These are phyloP conservation scores for Ctenopoma multispine DNA, from an alignment of 2,797 vertebrate genomes.

Conservation along the genomic window DNA sequence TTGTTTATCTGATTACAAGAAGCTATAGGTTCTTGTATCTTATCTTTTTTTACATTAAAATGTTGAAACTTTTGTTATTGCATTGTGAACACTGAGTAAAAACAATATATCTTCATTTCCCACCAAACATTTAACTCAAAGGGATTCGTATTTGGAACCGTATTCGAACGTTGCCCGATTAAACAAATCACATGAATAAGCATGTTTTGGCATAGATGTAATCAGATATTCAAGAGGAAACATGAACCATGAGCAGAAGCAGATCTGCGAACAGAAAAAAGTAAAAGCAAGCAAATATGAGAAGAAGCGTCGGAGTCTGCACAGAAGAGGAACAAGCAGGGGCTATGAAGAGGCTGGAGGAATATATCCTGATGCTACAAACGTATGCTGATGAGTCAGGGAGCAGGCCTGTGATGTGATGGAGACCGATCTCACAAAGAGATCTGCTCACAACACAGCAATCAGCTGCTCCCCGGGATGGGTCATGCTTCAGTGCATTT, in stretches of 20 bases:
- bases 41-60: background rate
- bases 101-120: background rate
- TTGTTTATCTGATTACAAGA: background rate
- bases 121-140: background rate
- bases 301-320: constrained; percentile 54
- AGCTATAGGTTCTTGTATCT: too few species aligned
- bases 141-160: background rate
- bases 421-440: constrained; percentile 72
- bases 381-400: constrained; percentile 79
- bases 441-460: constrained; percentile 65
- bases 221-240: constrained; percentile 26
- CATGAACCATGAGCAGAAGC: constrained; percentile 12
- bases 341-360: constrained; percentile 56
- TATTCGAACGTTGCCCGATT: background rate
- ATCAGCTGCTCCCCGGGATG: constrained; percentile 60
- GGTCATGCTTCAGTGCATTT: constrained; percentile 41
- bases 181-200: background rate
- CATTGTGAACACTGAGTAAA: background rate
- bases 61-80: background rate
- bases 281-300: constrained; percentile 41
- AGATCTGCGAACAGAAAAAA: constrained; percentile 40
- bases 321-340: constrained; percentile 56
- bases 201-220: constrained; percentile 9
- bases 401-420: constrained; percentile 70
- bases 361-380: constrained; percentile 66